These are phyloP conservation scores for Allobates femoralis DNA, from an alignment of 2,797 vertebrate genomes.

Conservation along the genomic window DNA sequence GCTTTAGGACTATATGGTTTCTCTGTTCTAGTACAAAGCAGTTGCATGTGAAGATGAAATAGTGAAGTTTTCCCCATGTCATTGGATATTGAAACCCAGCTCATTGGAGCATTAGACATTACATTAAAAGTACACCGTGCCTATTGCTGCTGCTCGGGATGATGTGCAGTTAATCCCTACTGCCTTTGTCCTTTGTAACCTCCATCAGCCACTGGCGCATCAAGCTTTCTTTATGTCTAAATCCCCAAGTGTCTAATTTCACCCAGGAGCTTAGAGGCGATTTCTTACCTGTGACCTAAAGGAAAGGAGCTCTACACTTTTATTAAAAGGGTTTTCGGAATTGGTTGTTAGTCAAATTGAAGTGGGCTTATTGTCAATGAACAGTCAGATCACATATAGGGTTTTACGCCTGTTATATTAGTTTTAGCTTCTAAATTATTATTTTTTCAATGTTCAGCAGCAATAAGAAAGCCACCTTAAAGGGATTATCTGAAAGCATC, in stretches of 20 bases:
- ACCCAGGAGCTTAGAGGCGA: slow-evolving; percentile 19
- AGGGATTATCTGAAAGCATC: too few relatives aligned
- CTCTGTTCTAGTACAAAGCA: not conserved
- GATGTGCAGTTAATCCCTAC: slow-evolving; percentile 39
- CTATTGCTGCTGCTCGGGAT: not conserved
- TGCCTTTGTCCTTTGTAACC: slow-evolving; percentile 24
- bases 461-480: too few relatives aligned
- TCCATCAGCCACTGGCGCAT: slow-evolving; percentile 6
- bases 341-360: slow-evolving; percentile 66
- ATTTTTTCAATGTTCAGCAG: too few relatives aligned
- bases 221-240: not conserved
- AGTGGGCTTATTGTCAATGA: not conserved
- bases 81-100: slow-evolving; percentile 17
- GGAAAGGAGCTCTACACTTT: slow-evolving; percentile 49
- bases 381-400: not conserved
- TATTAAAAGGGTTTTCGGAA: slow-evolving; percentile 71
- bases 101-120: not conserved
- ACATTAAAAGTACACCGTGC: not conserved
- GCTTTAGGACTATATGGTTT: not conserved
- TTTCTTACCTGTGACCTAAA: not conserved
- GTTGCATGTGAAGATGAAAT: not conserved
- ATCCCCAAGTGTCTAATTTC: slow-evolving; percentile 61
- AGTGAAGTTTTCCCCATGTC: not conserved
- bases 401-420: not conserved
- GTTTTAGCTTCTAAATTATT: not conserved